Conservation (phyloP, 2,888 invertebrate species). For the Pandemis corylana region DNA sequence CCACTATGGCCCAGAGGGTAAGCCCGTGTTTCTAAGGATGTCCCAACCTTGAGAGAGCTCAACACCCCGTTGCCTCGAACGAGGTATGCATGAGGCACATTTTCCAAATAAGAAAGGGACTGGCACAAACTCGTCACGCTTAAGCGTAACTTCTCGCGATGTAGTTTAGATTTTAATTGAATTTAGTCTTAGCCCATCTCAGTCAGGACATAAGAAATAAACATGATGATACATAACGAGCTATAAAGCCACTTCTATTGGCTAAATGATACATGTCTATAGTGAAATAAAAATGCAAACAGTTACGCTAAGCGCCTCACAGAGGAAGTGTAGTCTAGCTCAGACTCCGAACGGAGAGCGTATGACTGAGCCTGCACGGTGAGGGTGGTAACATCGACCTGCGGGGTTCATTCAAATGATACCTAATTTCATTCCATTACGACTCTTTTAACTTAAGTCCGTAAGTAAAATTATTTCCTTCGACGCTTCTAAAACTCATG, state of each 20-base stretch:
- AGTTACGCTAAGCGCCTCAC: constrained; percentile 29
- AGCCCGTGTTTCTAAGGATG: no score
- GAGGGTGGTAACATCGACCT: constrained; percentile 40
- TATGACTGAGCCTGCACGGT: constrained; percentile 38
- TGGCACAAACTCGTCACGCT: no score
- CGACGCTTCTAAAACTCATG: not conserved
- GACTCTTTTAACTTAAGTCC: not conserved
- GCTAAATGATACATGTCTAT: constrained; percentile 25
- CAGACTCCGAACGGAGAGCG: constrained; percentile 37
- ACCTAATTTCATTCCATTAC: not conserved
- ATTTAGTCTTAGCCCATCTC: not conserved
- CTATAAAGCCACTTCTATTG: constrained; percentile 34
- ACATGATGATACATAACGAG: constrained; percentile 16
- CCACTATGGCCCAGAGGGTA: no score
- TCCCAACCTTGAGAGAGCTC: no score
- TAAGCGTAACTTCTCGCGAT: no score
- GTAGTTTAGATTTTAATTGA: no score
- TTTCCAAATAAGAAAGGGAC: no score
- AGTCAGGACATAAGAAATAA: constrained; percentile 22
- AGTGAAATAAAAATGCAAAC: constrained; percentile 13
- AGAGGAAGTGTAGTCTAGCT: constrained; percentile 32
- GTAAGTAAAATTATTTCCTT: no score
- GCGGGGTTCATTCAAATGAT: constrained; percentile 12
- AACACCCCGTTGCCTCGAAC: no score
- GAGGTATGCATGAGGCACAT: no score